A percentile compares a stretch with the other conserved stretches of the same genome.
Evolutionary conservation across 1,140 invertebrate genomes (phyloP).

Genomic region (Drosophila dunni): DNA sequence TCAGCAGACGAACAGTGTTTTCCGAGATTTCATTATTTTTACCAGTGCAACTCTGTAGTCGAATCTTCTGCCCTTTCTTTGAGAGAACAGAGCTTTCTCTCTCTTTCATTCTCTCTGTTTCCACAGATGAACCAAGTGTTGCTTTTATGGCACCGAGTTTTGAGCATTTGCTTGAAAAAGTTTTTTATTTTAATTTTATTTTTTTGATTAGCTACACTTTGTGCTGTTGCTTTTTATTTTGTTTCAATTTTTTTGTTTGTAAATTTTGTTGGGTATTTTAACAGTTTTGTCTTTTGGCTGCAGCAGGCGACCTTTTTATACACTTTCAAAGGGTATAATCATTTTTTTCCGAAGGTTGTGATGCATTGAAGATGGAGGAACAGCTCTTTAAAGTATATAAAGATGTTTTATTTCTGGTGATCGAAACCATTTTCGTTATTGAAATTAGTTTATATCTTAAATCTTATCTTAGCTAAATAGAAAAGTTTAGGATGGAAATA

Average conservation of each 20-base stretch:
- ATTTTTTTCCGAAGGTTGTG: too few relatives aligned
- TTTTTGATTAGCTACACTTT: conserved; percentile 66
- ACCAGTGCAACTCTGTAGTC: conserved; percentile 12
- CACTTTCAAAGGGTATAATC: too few relatives aligned
- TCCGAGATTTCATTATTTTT: conserved; percentile 14
- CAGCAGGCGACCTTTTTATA: conserved; percentile 33
- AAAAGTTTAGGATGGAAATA: too few relatives aligned
- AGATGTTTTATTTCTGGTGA: too few relatives aligned
- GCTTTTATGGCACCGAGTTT: conserved; percentile 49
- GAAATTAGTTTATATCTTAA: too few relatives aligned
- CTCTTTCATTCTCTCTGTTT: background rate
- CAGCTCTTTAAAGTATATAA: too few relatives aligned
- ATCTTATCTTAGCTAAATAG: too few relatives aligned
- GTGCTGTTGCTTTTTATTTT: conserved; percentile 21
- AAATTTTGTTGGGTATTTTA: conserved; percentile 40
- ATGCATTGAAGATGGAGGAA: too few relatives aligned
- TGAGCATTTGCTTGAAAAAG: conserved; percentile 40
- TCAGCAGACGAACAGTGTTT: background rate
- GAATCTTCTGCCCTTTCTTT: background rate
- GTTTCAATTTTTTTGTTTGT: conserved; percentile 33
- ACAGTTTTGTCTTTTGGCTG: conserved; percentile 37
- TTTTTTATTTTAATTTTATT: conserved; percentile 46
- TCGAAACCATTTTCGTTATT: too few relatives aligned
- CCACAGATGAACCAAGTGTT: conserved; percentile 37
- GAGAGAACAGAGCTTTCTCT: too few relatives aligned